Percentiles rank a stretch among this genome's conserved stretches.
Evolutionary conservation across 2,797 vertebrate genomes (phyloP).

Genomic region (Phrynocephalus guinanensis): DNA sequence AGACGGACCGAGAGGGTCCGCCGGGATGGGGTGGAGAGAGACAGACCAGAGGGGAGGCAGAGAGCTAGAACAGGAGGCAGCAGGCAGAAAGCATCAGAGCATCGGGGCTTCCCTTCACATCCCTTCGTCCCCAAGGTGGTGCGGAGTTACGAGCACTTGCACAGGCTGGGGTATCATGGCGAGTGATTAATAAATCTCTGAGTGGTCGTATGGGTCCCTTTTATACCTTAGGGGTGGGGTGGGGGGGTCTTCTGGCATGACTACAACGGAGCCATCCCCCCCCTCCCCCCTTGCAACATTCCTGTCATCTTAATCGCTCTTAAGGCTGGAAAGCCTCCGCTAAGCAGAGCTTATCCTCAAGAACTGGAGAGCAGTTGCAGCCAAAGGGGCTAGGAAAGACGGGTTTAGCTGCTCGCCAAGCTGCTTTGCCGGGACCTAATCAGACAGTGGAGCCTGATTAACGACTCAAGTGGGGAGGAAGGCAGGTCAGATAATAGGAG

Average conservation of each 20-base stretch:
- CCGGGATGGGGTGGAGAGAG: background rate
- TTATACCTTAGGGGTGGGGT: conserved; percentile 28
- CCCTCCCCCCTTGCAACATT: background rate
- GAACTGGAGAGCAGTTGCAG: conserved; percentile 10
- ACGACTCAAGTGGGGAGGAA: conserved; percentile 14
- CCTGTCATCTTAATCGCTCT: conserved; percentile 33
- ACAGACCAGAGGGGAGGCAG: background rate
- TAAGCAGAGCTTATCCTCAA: conserved; percentile 37
- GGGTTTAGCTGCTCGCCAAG: conserved; percentile 22
- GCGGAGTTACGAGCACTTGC: background rate
- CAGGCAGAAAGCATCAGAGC: background rate
- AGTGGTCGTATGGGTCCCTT: background rate
- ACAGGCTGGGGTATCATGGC: background rate
- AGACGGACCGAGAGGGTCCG: background rate
- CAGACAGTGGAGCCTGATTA: conserved; percentile 37
- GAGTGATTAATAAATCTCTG: conserved; percentile 4
- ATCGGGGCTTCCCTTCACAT: background rate
- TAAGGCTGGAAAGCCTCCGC: conserved; percentile 36
- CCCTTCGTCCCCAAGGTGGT: background rate
- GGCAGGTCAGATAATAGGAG: background rate
- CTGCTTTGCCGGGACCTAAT: conserved; percentile 34
- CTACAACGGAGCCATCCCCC: background rate
- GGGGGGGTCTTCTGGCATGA: background rate
- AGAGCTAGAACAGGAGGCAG: background rate
- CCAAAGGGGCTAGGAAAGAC: conserved; percentile 29